Base-by-base conservation (phyloP, 2,113 vertebrate genomes). In the Hyla sarda region DNA sequence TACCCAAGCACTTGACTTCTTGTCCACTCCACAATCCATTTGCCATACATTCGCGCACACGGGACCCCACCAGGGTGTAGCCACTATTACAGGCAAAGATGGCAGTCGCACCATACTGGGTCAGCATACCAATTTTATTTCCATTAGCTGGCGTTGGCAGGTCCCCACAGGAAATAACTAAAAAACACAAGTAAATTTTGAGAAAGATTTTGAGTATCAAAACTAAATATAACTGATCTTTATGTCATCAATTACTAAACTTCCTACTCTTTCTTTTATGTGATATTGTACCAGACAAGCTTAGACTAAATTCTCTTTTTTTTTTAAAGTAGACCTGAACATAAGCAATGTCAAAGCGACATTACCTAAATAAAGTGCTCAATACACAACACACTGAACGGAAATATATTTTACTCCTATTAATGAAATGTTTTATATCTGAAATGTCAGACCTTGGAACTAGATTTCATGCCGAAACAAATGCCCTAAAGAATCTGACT, bases 71-170 rank as follows among this genome's bases (percentile, higher is more conserved):
- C 90, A 99, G 91, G 0, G 97, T 99, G 87, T 98, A 99, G 32
- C 97, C 98, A 0, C 96, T 98, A 91, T 99, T 99, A 93, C 98
- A 99, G 89, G 98, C 97, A 92, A 99, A 99, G 92, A 99, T 99
- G 88, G 98, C 97, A 0, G 98, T 99, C 2, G 98, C 98, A 45
- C 97, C 98, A 0, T 95, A 99, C 45, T 93, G 93, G 23, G 95
- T 98, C 85, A 99, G 82, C 0, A 97, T 99, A 74, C 98, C 98
- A 0, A 99, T 99, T 90, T 97, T 99, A 94, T 99, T 97, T 28
- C 98, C 98, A 0, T 96, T 99, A 0, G 97, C 95, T 0, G 98
- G 98, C 0, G 94, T 94, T 0, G 97, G 96, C 80, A 99, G 95
- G 37, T 98, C 97, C 77, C 98, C 97, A 0, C 98, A 99, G 67